Conservation (phyloP, 2,888 invertebrate species). For the Scaptomyza tumidula region DNA sequence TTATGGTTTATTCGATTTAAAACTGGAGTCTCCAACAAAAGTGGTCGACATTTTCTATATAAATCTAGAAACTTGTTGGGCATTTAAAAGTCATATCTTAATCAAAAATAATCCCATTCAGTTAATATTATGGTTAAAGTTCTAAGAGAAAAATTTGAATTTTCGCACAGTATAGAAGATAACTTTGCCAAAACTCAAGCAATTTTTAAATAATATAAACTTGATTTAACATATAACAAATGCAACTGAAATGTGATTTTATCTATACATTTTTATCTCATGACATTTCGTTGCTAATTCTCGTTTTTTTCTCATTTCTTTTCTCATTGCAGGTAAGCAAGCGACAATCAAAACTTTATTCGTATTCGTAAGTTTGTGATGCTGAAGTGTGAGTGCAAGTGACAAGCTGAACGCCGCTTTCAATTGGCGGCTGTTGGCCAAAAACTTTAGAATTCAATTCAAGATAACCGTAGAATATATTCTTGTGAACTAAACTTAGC, state of each 20-base stretch:
- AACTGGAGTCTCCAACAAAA: no score
- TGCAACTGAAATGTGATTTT: no score
- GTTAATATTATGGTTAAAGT: no score
- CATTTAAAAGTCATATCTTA: no score
- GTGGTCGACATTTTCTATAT: no score
- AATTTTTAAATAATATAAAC: background rate
- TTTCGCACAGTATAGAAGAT: no score
- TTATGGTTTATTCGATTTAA: no score
- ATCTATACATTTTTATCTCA: no score
- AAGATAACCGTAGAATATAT: background rate
- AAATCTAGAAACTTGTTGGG: no score
- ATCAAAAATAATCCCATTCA: no score
- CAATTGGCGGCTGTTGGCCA: conserved; percentile 54
- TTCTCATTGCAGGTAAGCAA: conserved; percentile 66
- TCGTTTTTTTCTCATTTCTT: background rate
- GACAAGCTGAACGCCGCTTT: conserved; percentile 41
- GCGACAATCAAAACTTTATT: conserved; percentile 24
- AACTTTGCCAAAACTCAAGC: no score
- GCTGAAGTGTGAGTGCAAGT: conserved; percentile 59
- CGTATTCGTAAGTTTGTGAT: background rate
- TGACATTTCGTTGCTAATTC: background rate
- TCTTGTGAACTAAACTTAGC: background rate
- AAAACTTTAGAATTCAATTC: conserved; percentile 34
- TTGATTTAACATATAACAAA: background rate
- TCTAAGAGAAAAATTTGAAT: no score